These are phyloP conservation scores for Oncorhynchus mykiss DNA, from an alignment of 2,113 vertebrate species.

Conservation along the genomic window DNA sequence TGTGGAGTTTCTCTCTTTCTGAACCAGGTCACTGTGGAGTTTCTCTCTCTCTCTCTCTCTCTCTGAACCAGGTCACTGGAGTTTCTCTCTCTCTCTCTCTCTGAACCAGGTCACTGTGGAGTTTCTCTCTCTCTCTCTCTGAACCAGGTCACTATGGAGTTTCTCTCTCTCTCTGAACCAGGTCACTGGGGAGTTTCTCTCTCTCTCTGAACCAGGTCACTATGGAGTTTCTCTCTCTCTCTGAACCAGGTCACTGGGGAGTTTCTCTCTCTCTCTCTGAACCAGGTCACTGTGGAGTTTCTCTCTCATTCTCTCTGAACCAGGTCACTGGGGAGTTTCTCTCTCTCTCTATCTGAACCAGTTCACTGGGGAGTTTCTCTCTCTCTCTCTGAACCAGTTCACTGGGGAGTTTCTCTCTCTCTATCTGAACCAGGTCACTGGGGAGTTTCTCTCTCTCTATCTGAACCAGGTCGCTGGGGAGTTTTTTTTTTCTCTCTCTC, in stretches of 20 bases:
- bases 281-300: conserved; percentile 43
- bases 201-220: conserved; percentile 38
- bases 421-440: conserved; percentile 40
- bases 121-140: neutral
- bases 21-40: conserved; percentile 45
- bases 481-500: conserved; percentile 13
- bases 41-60: neutral
- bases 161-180: conserved; percentile 17
- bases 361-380: conserved; percentile 33
- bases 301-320: conserved; percentile 33
- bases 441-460: conserved; percentile 4
- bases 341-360: conserved; percentile 21
- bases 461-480: conserved; percentile 41
- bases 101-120: conserved; percentile 41
- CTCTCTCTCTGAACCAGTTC: too few relatives aligned
- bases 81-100: conserved; percentile 15
- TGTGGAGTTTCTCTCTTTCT: conserved; percentile 16
- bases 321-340: conserved; percentile 37
- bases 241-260: conserved; percentile 42
- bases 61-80: conserved; percentile 41
- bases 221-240: conserved; percentile 14
- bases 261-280: conserved; percentile 17
- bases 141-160: too few relatives aligned
- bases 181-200: conserved; percentile 35
- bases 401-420: too few relatives aligned